A percentile compares a stretch with the other conserved stretches of the same genome.
Evolutionary conservation across 1,140 invertebrate genomes (phyloP).

Genomic region (Drosophila kohkoa): DNA sequence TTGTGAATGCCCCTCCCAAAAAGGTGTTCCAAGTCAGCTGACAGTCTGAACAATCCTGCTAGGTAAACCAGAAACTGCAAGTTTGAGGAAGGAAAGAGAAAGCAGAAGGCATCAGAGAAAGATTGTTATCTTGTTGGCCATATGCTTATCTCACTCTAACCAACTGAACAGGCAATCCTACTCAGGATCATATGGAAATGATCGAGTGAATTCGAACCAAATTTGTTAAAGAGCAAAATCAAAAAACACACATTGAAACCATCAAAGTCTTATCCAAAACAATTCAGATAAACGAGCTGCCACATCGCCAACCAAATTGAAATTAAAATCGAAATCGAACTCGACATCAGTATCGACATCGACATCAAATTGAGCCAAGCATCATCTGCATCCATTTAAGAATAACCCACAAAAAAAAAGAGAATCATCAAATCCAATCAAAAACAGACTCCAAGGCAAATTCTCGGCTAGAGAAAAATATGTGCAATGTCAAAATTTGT

Average conservation of each 20-base stretch:
- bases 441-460: conserved; percentile 40
- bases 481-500: conserved; percentile 97
- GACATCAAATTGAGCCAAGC: conserved; percentile 9
- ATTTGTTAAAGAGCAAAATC: conserved; percentile 68
- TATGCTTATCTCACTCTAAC: conserved; percentile 23
- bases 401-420: conserved; percentile 19
- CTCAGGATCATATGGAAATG: conserved; percentile 5
- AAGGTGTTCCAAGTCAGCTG: conserved; percentile 9
- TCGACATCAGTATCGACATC: conserved; percentile 11
- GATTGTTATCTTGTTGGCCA: conserved; percentile 1
- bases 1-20: conserved; percentile 18
- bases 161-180: background rate
- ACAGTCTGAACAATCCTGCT: background rate
- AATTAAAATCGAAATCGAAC: background rate
- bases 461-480: conserved; percentile 80
- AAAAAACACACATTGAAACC: conserved; percentile 26
- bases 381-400: conserved; percentile 22
- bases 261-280: conserved; percentile 22
- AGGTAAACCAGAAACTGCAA: background rate
- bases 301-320: conserved; percentile 15
- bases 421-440: conserved; percentile 8
- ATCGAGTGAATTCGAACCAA: conserved; percentile 65
- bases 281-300: conserved; percentile 26
- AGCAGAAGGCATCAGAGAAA: background rate
- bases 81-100: conserved; percentile 10